These are phyloP conservation scores for Argyra leucocephala DNA, from an alignment of 2,888 invertebrate species.

Conservation along the genomic window DNA sequence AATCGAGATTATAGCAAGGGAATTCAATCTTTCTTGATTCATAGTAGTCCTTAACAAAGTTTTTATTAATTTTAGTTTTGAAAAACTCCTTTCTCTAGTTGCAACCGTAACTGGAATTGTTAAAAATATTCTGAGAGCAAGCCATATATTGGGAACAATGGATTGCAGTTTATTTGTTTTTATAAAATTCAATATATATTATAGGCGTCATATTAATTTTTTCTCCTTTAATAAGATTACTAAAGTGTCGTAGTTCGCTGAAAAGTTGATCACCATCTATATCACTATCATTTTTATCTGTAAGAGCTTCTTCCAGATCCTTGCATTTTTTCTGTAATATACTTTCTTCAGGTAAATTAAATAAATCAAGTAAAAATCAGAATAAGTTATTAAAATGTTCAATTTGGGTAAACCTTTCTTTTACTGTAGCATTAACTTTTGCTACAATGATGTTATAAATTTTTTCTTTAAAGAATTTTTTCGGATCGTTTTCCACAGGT, in stretches of 20 bases:
- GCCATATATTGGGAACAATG: conserved; percentile 12
- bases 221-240: conserved; percentile 9
- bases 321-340: conserved; percentile 11
- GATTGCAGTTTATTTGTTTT: conserved; percentile 8
- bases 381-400: conserved; percentile 9
- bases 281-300: no score
- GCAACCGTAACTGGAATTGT: conserved; percentile 10
- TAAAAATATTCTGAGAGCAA: conserved; percentile 11
- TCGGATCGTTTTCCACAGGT: conserved; percentile 11
- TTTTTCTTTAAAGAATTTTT: conserved; percentile 10
- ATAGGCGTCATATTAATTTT: conserved; percentile 11
- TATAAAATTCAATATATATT: conserved; percentile 5
- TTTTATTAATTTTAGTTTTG: conserved; percentile 9
- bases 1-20: conserved; percentile 9
- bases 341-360: conserved; percentile 10
- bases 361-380: conserved; percentile 10
- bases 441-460: conserved; percentile 12
- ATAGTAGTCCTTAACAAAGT: conserved; percentile 9
- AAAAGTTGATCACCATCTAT: conserved; percentile 10
- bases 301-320: background rate
- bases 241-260: conserved; percentile 10
- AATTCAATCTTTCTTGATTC: conserved; percentile 10
- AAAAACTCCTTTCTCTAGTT: conserved; percentile 10
- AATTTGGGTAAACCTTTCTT: conserved; percentile 11
- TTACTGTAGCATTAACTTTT: conserved; percentile 10